Base-by-base conservation (phyloP, 2,113 vertebrate genomes). In the Seriola dumerili region DNA sequence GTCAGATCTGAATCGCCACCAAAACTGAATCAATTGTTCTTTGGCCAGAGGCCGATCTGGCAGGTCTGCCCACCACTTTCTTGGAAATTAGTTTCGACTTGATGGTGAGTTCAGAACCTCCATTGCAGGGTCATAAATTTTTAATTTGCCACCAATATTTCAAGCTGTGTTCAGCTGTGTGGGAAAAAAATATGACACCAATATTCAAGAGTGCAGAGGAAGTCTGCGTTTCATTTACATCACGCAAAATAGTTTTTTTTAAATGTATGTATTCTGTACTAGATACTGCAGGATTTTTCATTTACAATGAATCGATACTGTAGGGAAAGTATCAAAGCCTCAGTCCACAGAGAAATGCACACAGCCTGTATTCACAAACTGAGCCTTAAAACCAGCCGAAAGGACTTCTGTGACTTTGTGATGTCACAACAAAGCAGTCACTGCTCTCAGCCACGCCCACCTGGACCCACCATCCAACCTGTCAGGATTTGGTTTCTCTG, bases 11-110 rank as follows among this genome's bases (percentile, higher is more conserved):
- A 61, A 32, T 36, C 16, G 7, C 44, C 3, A 46, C 11, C 29
- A 6, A 21, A 54, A 73, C 1, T 0, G 23, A 23, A 67, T 66
- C 44, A 36, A 40, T 42, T 50, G 23, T 38, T 55, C 5, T 46
- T 65, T 75, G 17, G 64, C 34, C 34, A 16, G 9, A 58, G 19
- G 48, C 69, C 32, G 8, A 19, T 19, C 10, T 12, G 17, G 36
- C 32, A 23, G 5, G 57, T 6, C 34, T 12, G 4, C 50, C 40
- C 17, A 58, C 3, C 0, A 0, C n/a, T 34, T 81, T 71, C 61
- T 61, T 71, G 52, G 59, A 76, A 85, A 64, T 50, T 3, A 34
- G 13, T 9, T 74, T 1, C 38, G 19, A 72, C 9, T 55, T 66
- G 10, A 8, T 65, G 38, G 8, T 32, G 55, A 34, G 25, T n/a